These are phyloP conservation scores for Arion vulgaris DNA, from an alignment of 1,140 invertebrate species.

Conservation along the genomic window DNA sequence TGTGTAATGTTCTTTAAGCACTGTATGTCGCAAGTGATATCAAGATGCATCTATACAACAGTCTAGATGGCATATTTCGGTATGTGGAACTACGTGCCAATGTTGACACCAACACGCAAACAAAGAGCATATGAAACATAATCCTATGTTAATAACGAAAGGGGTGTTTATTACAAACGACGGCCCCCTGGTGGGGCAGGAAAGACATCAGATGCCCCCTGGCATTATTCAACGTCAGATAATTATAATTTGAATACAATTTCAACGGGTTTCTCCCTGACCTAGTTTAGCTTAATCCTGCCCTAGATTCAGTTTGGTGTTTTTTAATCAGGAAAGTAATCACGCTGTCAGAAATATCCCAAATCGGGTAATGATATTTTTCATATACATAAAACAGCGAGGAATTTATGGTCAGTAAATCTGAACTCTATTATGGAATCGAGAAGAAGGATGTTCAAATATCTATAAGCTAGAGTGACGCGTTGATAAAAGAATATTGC, in stretches of 20 bases:
- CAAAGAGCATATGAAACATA: not conserved
- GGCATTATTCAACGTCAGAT: not conserved
- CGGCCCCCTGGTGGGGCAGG: not conserved
- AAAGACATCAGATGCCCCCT: not conserved
- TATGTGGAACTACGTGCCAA: not conserved
- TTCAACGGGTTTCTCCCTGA: not conserved
- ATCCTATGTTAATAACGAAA: not conserved
- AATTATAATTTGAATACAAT: constrained; percentile 10
- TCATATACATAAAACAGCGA: not conserved
- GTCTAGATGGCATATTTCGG: too few relatives aligned
- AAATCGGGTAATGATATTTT: not conserved
- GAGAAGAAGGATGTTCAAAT: too few relatives aligned
- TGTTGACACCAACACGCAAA: not conserved
- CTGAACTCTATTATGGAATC: not conserved
- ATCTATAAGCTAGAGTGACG: too few relatives aligned
- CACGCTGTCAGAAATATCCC: not conserved
- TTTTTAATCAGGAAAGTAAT: not conserved
- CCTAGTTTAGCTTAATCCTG: not conserved
- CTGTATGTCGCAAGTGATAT: too few relatives aligned
- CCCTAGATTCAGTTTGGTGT: not conserved
- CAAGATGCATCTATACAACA: too few relatives aligned
- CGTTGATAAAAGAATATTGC: too few relatives aligned
- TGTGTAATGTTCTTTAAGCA: too few relatives aligned
- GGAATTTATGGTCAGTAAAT: not conserved
- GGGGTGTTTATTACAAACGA: not conserved